Base-by-base conservation (phyloP, 2,797 vertebrate genomes). In the Borostomias antarcticus region DNA sequence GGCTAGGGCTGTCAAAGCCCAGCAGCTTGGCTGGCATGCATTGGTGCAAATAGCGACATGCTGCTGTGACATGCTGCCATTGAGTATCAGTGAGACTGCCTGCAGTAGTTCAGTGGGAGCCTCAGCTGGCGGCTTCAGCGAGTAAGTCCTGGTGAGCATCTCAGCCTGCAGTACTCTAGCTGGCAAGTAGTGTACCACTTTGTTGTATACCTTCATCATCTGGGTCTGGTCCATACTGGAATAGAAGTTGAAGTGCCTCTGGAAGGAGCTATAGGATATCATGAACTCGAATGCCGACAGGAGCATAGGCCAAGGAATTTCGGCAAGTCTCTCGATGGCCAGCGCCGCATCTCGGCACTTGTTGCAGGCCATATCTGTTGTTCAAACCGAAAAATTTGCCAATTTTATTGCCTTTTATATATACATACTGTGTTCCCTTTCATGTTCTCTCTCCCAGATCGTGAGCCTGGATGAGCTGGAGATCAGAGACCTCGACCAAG, bases 381-480 rank as follows among this genome's bases (percentile, higher is more conserved):
- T 32, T 33, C 17, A 3, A 6, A 30, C 17, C 1, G 26, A 23
- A 17, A 15, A 15, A 17, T 21, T 48, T 5, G 2, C 6, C 13
- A 2, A 3, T 48, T 6, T n/a, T n/a, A 17, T 48, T 48, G 6
- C n/a, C 17, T 15, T 13, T 1, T 21, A 2, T 0, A 48, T 48
- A n/a, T 21, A 48, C 47, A 5, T 2, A n/a, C n/a, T n/a, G n/a
- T n/a, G n/a, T n/a, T n/a, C n/a, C n/a, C n/a, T n/a, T n/a, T n/a
- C n/a, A 21, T 6, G 6, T 21, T 48, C 1, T 23, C 47, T 50
- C 47, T n/a, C 19, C 47, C 3, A 1, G 56, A 19, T 58, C 6
- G 35, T 58, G 56, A 30, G 15, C 9, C 19, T 58, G 19, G 56
- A 58, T 7, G 56, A 58, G 10, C n/a, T 58, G 56, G 30, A 35